A percentile compares a stretch with the other conserved stretches of the same genome.
These are phyloP conservation scores for Brachyopa scutellaris DNA, from an alignment of 2,888 invertebrate species.

Conservation along the genomic window DNA sequence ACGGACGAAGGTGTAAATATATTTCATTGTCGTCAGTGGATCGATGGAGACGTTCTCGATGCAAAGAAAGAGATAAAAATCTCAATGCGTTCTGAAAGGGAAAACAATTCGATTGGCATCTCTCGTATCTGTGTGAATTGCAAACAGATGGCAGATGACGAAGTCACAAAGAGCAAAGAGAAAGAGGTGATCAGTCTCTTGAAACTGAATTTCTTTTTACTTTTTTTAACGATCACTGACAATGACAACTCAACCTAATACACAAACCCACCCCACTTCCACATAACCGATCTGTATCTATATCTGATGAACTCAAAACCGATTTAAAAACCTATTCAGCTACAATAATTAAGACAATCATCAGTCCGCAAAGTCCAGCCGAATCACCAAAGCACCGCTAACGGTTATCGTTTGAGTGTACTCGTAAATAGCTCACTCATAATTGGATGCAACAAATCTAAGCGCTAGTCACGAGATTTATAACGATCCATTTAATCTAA, in stretches of 20 bases:
- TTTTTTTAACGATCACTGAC: too few relatives aligned
- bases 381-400: not conserved
- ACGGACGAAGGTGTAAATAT: not conserved
- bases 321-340: too few relatives aligned
- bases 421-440: slow-evolving; percentile 41
- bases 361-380: not conserved
- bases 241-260: slow-evolving; percentile 25
- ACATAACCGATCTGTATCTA: not conserved
- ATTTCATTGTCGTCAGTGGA: slow-evolving; percentile 28
- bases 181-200: not conserved
- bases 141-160: slow-evolving; percentile 53
- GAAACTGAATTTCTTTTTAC: too few relatives aligned
- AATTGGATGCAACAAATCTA: slow-evolving; percentile 45
- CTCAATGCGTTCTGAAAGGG: not conserved
- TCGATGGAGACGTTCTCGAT: slow-evolving; percentile 25
- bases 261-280: not conserved
- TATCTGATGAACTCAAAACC: not conserved
- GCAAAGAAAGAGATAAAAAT: slow-evolving; percentile 5
- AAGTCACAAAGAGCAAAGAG: too few relatives aligned
- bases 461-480: slow-evolving; percentile 30
- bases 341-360: slow-evolving; percentile 41
- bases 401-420: slow-evolving; percentile 37
- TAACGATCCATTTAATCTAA: slow-evolving; percentile 38
- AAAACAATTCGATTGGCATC: slow-evolving; percentile 1
- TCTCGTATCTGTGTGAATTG: slow-evolving; percentile 30